Conservation (phyloP, 2,113 vertebrate genomes). For the Talpa occidentalis region DNA sequence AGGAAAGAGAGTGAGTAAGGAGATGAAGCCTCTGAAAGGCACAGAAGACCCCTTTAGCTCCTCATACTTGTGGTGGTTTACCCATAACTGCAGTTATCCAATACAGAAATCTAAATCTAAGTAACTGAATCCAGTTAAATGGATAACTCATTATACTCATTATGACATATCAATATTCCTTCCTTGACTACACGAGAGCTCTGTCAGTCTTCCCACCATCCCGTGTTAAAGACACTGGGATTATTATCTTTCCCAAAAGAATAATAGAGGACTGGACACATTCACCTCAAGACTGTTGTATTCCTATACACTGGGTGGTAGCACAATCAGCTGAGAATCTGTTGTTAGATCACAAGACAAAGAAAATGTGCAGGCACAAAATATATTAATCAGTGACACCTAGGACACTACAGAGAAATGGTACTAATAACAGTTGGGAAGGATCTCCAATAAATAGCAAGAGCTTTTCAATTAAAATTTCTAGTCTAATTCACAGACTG, state of each 20-base stretch:
- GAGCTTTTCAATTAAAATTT: background rate
- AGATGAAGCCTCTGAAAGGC: background rate
- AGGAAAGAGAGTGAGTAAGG: background rate
- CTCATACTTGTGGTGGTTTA: background rate
- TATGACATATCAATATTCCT: background rate
- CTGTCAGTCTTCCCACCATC: background rate
- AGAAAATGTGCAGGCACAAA: background rate
- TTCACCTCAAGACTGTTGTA: background rate
- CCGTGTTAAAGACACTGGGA: background rate
- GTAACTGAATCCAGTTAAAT: background rate
- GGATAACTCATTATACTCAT: background rate
- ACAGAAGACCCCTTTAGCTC: background rate
- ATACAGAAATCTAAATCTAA: background rate
- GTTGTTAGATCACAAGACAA: slow-evolving; percentile 13
- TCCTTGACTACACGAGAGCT: background rate
- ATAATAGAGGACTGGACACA: background rate
- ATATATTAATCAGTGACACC: background rate
- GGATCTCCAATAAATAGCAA: background rate
- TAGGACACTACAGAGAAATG: background rate
- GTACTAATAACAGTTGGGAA: background rate
- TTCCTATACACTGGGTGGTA: background rate
- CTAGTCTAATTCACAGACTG: background rate
- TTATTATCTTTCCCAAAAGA: background rate
- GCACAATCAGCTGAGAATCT: background rate
- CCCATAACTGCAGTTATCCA: background rate